Evolutionary conservation across 2,888 invertebrate genomes (phyloP).

Genomic region (Agapostemon virescens): DNA sequence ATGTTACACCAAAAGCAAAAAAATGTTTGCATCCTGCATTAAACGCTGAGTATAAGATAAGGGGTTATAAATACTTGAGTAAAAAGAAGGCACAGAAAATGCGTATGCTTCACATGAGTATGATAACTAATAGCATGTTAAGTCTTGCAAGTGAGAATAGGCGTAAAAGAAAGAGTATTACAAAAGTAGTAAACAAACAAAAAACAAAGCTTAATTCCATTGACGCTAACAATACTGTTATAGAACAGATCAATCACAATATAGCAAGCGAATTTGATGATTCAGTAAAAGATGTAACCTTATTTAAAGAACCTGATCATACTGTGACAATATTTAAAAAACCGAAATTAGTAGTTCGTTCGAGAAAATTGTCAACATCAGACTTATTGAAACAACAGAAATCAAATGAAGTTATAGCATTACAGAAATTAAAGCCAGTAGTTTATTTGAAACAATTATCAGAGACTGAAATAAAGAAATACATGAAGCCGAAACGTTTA

Average conservation of each 20-base stretch:
- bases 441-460: slow-evolving; percentile 21
- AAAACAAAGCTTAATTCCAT: background rate
- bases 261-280: background rate
- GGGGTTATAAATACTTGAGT: background rate
- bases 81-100: background rate
- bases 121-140: background rate
- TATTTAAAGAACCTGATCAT: background rate
- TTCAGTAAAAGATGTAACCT: background rate
- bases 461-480: background rate
- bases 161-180: background rate
- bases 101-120: background rate
- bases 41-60: background rate
- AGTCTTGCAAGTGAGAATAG: too few species aligned
- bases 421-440: background rate
- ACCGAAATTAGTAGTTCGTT: slow-evolving; percentile 1
- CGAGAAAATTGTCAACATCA: background rate
- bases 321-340: too few species aligned
- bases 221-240: background rate
- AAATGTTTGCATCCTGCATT: slow-evolving; percentile 69
- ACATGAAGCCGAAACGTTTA: background rate
- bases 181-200: background rate
- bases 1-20: background rate
- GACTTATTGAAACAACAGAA: slow-evolving; percentile 1
- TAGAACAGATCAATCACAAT: background rate
- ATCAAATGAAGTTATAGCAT: background rate